Evolutionary conservation across 2,113 vertebrate genomes (phyloP).

Genomic region (Ophthalmolycus amberensis): DNA sequence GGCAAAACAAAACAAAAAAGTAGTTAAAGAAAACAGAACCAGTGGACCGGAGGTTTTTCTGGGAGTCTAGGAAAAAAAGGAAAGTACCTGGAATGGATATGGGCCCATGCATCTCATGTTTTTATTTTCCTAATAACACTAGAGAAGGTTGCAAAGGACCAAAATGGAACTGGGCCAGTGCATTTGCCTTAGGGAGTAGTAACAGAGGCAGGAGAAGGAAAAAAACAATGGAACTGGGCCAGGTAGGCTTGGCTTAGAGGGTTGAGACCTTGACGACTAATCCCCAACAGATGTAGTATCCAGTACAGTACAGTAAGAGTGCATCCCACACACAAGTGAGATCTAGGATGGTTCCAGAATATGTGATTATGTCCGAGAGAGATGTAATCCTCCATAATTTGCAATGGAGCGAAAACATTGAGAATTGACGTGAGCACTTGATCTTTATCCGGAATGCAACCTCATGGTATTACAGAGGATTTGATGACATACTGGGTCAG

Average conservation of each 20-base stretch:
- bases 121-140: not conserved
- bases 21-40: not conserved
- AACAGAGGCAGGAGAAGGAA: constrained; percentile 21
- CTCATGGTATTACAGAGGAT: constrained; percentile 55
- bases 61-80: constrained; percentile 9
- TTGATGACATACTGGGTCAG: constrained; percentile 47
- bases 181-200: constrained; percentile 30
- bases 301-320: constrained; percentile 48
- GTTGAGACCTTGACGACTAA: constrained; percentile 61
- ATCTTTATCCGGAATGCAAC: constrained; percentile 62
- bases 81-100: constrained; percentile 21
- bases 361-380: constrained; percentile 63
- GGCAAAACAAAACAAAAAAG: not conserved
- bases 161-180: constrained; percentile 16
- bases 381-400: constrained; percentile 67
- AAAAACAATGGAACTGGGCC: constrained; percentile 46
- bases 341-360: constrained; percentile 60
- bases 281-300: constrained; percentile 72
- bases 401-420: constrained; percentile 44
- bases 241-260: constrained; percentile 40
- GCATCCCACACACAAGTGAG: constrained; percentile 39
- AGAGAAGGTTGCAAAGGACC: constrained; percentile 4
- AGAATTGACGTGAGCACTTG: constrained; percentile 55
- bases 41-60: not conserved
- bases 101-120: not conserved